These are phyloP conservation scores for Mimachlamys varia DNA, from an alignment of 2,888 invertebrate species.

Conservation along the genomic window DNA sequence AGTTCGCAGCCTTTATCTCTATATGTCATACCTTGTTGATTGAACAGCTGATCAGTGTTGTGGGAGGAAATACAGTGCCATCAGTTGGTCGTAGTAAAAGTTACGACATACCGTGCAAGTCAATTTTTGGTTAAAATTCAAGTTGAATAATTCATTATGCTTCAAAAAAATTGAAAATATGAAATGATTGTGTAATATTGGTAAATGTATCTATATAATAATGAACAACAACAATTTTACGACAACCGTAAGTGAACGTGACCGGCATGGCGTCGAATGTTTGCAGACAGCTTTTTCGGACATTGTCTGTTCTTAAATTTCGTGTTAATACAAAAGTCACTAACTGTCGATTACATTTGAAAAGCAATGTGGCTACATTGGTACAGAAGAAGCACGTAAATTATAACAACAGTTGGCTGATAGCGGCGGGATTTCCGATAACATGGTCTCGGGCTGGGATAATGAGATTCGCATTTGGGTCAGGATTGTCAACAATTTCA, in stretches of 20 bases:
- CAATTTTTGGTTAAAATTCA: neutral
- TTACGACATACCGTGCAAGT: neutral
- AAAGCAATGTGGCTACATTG: neutral
- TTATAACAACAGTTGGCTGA: neutral
- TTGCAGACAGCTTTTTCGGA: conserved; percentile 40
- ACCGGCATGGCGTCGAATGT: conserved; percentile 45
- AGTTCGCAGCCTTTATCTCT: neutral
- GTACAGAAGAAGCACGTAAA: neutral
- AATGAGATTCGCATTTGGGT: neutral
- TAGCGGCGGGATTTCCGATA: neutral
- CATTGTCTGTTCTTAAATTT: conserved; percentile 17
- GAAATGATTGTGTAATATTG: no score
- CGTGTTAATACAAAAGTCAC: neutral
- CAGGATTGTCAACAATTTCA: neutral
- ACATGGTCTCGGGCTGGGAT: neutral
- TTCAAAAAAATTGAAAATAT: neutral
- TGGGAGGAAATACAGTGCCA: neutral
- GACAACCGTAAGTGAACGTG: conserved; percentile 32
- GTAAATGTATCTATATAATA: neutral
- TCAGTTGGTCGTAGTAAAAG: neutral
- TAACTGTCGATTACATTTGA: neutral
- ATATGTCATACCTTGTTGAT: neutral
- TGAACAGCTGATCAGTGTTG: conserved; percentile 26
- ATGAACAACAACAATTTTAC: conserved; percentile 29
- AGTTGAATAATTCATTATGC: neutral